A percentile compares a stretch with the other conserved stretches of the same genome.
Evolutionary conservation across 1,140 invertebrate genomes (phyloP).

Genomic region (Thaumetopoea pityocampa): DNA sequence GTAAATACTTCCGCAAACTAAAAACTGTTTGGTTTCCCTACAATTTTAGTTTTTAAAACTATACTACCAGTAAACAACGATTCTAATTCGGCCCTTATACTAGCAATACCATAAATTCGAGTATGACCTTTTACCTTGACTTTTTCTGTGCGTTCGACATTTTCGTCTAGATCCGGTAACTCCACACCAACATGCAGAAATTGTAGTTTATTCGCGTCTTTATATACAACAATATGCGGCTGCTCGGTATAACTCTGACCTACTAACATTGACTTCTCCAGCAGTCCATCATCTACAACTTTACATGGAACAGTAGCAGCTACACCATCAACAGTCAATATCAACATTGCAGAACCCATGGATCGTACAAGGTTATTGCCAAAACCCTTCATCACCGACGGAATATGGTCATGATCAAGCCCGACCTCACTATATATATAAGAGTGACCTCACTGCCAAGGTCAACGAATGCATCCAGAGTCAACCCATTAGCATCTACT

Average conservation of each 20-base stretch:
- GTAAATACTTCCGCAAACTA: constrained; percentile 15
- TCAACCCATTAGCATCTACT: neutral
- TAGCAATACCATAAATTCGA: constrained; percentile 6
- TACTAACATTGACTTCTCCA: constrained; percentile 19
- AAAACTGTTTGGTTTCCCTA: constrained; percentile 14
- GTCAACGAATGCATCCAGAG: neutral
- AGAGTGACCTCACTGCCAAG: neutral
- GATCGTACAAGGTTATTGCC: constrained; percentile 18
- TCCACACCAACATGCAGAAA: constrained; percentile 10
- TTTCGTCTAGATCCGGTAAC: constrained; percentile 2
- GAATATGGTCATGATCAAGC: constrained; percentile 9
- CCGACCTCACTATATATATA: neutral
- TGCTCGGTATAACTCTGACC: constrained; percentile 22
- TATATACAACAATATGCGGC: constrained; percentile 18
- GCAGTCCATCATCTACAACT: constrained; percentile 15
- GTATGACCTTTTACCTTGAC: neutral
- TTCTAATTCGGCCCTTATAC: constrained; percentile 7
- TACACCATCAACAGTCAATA: constrained; percentile 19
- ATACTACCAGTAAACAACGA: constrained; percentile 4
- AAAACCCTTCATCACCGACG: constrained; percentile 22
- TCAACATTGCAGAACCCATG: constrained; percentile 12
- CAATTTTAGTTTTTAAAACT: constrained; percentile 10
- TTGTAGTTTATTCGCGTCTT: constrained; percentile 13
- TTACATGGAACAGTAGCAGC: constrained; percentile 14
- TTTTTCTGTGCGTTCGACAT: constrained; percentile 1